phyloP scores from a whole-genome alignment of 30 jellyfish, hydroid and myxozoan genomes.

The Aurelia sp. region DNA sequence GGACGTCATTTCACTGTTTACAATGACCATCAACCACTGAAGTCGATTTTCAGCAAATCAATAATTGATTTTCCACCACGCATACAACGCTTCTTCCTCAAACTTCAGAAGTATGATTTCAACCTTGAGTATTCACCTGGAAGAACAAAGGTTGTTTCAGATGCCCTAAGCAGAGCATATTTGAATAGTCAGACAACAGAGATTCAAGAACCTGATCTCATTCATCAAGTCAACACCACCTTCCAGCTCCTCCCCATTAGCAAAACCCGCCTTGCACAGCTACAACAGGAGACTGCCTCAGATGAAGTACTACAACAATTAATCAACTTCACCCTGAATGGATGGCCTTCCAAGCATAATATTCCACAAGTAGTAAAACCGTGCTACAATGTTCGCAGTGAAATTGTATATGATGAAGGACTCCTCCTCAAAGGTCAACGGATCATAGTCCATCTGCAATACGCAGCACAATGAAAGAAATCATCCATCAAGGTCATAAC shows the following conservation, averaged over 20 bases:
- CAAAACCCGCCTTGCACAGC: constrained; percentile 32
- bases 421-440: constrained; percentile 69
- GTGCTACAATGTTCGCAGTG: constrained; percentile 52
- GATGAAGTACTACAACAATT: constrained; percentile 41
- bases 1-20: constrained; percentile 54
- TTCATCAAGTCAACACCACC: constrained; percentile 15
- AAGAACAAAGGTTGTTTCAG: constrained; percentile 62
- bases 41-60: constrained; percentile 60
- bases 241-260: constrained; percentile 35
- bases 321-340: constrained; percentile 35
- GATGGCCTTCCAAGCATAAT: constrained; percentile 57
- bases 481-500: constrained; percentile 56
- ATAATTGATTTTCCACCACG: constrained; percentile 62
- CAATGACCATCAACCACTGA: constrained; percentile 71
- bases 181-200: constrained; percentile 57
- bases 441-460: constrained; percentile 48
- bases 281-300: constrained; percentile 38
- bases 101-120: constrained; percentile 66
- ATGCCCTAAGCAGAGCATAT: constrained; percentile 72
- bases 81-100: constrained; percentile 55
- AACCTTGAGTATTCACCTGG: constrained; percentile 68
- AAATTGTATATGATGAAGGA: constrained; percentile 35
- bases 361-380: constrained; percentile 49
- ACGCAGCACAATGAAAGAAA: constrained; percentile 36
- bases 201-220: constrained; percentile 56